phyloP scores from a whole-genome alignment of 2,113 vertebrate genomes.

The Entelurus aequoreus region DNA sequence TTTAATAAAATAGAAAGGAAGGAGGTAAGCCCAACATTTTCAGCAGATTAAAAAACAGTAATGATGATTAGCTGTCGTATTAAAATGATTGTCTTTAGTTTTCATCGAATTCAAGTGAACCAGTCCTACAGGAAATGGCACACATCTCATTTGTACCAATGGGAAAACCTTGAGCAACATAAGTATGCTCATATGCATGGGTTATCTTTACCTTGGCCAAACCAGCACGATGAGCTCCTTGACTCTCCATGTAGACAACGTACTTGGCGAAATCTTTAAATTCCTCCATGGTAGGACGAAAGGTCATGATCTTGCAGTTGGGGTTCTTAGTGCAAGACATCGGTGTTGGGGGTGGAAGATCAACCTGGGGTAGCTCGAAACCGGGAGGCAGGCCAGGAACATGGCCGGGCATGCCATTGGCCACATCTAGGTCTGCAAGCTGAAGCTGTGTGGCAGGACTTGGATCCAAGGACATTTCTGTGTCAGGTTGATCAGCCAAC shows the following conservation, averaged over 20 bases:
- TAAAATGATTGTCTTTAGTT: no score
- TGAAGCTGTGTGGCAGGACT: conserved; percentile 2
- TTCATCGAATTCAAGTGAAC: no score
- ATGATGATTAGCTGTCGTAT: no score
- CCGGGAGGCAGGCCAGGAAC: conserved; percentile 1
- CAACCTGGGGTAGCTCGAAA: conserved; percentile 1
- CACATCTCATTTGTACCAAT: neutral
- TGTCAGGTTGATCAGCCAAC: conserved; percentile 22
- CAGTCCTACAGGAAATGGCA: no score
- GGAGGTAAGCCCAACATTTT: no score
- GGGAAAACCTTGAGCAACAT: neutral
- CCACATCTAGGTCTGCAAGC: conserved; percentile 6
- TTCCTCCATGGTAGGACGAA: conserved; percentile 89
- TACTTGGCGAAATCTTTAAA: conserved; percentile 91
- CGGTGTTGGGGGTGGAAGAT: neutral
- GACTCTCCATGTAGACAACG: conserved; percentile 88
- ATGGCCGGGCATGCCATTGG: neutral
- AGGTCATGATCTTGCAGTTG: conserved; percentile 96
- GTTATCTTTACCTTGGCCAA: conserved; percentile 84
- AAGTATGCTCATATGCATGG: neutral
- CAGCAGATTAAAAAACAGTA: no score
- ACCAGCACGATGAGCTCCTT: conserved; percentile 91
- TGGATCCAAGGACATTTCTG: conserved; percentile 9
- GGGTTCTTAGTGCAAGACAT: conserved; percentile 75
- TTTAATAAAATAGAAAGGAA: no score